Conservation (phyloP, 2,888 invertebrate genomes). For the Drymonia ruficornis region DNA sequence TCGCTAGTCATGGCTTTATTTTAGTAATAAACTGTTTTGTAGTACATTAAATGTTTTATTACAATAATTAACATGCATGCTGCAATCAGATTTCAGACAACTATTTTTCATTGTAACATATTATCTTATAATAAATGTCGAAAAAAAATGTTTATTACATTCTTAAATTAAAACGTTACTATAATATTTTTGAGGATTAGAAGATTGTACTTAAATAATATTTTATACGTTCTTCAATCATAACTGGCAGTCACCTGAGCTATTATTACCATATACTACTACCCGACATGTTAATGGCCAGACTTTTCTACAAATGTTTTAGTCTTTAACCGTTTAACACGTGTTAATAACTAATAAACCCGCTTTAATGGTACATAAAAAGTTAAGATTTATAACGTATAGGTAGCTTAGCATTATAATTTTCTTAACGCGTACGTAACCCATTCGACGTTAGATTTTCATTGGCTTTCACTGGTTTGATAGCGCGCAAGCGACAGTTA, state of each 20-base stretch:
- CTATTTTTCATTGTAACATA: not conserved
- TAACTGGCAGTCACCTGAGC: not conserved
- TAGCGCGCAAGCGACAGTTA: constrained; percentile 31
- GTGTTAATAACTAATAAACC: constrained; percentile 84
- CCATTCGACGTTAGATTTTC: constrained; percentile 51
- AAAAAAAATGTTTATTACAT: not conserved
- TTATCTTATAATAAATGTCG: not conserved
- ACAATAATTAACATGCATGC: constrained; percentile 2
- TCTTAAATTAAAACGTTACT: not conserved
- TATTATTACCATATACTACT: constrained; percentile 42
- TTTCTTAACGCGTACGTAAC: constrained; percentile 61
- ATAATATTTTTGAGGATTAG: not conserved
- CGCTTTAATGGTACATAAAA: constrained; percentile 82
- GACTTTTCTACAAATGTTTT: constrained; percentile 80
- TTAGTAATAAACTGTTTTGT: constrained; percentile 3
- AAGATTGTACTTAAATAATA: not conserved
- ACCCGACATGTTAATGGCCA: constrained; percentile 66
- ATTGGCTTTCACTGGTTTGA: constrained; percentile 55
- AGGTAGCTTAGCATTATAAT: constrained; percentile 73
- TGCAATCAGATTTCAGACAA: constrained; percentile 1
- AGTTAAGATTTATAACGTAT: constrained; percentile 81
- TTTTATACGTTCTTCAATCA: not conserved
- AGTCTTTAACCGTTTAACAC: constrained; percentile 77
- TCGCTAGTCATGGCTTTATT: constrained; percentile 1
- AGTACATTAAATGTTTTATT: constrained; percentile 5